These are phyloP conservation scores for Microctonus aethiopoides DNA, from an alignment of 2,888 invertebrate species.

Conservation along the genomic window DNA sequence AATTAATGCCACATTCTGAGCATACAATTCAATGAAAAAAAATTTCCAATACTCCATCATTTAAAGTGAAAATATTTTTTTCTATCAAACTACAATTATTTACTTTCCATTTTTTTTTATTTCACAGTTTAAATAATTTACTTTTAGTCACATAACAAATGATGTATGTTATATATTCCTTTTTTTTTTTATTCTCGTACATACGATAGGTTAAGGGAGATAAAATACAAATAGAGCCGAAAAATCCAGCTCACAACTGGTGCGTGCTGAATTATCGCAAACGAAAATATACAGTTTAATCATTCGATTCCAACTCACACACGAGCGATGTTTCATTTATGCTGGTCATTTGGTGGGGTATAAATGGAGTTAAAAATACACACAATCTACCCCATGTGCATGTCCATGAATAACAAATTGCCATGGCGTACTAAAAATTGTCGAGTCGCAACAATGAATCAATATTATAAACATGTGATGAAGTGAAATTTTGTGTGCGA, in stretches of 20 bases:
- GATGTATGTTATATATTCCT: neutral
- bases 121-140: neutral
- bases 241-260: neutral
- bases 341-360: neutral
- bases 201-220: neutral
- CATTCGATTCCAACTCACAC: neutral
- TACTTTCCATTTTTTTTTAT: too few species aligned
- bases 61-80: neutral
- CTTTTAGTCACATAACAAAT: neutral
- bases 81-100: neutral
- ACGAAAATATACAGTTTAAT: conserved; percentile 19
- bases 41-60: neutral
- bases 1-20: neutral
- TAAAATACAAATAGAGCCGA: neutral
- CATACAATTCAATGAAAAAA: neutral
- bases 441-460: too few species aligned
- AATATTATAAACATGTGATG: too few species aligned
- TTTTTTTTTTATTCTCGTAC: neutral
- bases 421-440: too few species aligned
- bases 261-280: conserved; percentile 12
- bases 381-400: too few species aligned
- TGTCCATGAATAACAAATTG: neutral
- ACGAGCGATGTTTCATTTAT: neutral
- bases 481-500: too few species aligned
- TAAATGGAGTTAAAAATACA: neutral